phyloP scores from a whole-genome alignment of 2,113 vertebrate species.

The Cettia cetti region DNA sequence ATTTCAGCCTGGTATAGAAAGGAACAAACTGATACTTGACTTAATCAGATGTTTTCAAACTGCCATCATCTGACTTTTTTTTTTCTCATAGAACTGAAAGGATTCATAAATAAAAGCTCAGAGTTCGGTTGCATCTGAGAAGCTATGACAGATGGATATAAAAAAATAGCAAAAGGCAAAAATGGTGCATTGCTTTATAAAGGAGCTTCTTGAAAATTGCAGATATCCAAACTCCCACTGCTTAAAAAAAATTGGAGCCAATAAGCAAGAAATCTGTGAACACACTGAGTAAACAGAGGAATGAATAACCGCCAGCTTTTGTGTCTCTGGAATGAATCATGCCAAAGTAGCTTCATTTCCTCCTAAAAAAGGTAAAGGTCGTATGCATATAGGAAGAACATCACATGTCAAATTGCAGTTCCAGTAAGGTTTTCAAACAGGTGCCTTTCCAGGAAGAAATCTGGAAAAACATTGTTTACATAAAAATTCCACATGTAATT shows the following conservation, averaged over 20 bases:
- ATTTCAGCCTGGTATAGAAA: background rate
- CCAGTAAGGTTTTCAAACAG: background rate
- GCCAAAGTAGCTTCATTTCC: background rate
- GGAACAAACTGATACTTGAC: slow-evolving; percentile 20
- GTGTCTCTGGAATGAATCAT: background rate
- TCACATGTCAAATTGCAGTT: background rate
- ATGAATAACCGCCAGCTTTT: background rate
- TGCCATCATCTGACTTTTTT: background rate
- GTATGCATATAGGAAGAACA: background rate
- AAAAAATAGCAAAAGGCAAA: background rate
- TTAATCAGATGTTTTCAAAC: slow-evolving; percentile 41
- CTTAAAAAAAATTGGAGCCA: background rate
- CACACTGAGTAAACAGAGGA: background rate
- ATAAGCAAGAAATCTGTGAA: background rate
- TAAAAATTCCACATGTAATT: background rate
- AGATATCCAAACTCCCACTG: background rate
- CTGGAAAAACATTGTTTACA: background rate
- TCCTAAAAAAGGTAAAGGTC: background rate
- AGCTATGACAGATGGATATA: background rate
- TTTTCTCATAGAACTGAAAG: background rate
- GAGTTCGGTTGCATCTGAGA: background rate
- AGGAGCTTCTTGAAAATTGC: background rate
- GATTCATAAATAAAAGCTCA: background rate
- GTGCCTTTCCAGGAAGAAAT: background rate
- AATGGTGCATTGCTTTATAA: background rate